Evolutionary conservation across 2,113 vertebrate species (phyloP), one percentile per base, ranked within the genome.

Genomic region (Eublepharis macularius): DNA sequence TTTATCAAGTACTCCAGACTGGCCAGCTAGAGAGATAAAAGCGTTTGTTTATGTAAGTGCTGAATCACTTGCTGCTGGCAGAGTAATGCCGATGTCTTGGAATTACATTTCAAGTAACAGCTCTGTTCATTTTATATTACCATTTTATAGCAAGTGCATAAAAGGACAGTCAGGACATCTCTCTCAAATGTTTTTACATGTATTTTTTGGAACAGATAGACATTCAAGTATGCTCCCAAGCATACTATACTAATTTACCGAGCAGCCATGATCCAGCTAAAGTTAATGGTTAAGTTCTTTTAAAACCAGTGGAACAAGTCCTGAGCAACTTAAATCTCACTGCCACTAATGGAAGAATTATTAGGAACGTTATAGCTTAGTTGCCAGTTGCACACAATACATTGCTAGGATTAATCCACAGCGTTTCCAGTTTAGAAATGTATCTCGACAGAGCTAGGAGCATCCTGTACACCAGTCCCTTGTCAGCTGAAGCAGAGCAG

Each of bases 1-100:
- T 95, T 94, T 96, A 88, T 97, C 96, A 47, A 99, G 96, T 65
- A 99, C 89, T 75, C 95, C 97, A 87, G 98, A 97, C 88, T 99
- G 99, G 80, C 97, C 98, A 93, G 99, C 99, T 99, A 80, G 5
- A 93, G 13, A 91, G 82, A 94, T 11, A 57, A 2, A 0, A 73
- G 76, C 16, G 17, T 89, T 81, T 84, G 24, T 69, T 88, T 60
- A 16, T 68, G 65, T 41, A 34, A 80, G 21, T 12, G 34, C 4
- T 65, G 9, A 39, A n/a, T 2, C 6, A 2, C 74, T 43, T 72
- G 4, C 54, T 51, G n/a, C 43, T 57, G 21, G 34, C 34, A 63
- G 29, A 36, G 39, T 1, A 39, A 49, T 45, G 47, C 36, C 9
- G 16, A 41, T 3, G 32, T 68, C 21, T 70, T 14, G 4, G 21